Percentiles rank a stretch among this genome's conserved stretches.
Conservation (phyloP, 2,113 vertebrate genomes). For the Pungitius pungitius region DNA sequence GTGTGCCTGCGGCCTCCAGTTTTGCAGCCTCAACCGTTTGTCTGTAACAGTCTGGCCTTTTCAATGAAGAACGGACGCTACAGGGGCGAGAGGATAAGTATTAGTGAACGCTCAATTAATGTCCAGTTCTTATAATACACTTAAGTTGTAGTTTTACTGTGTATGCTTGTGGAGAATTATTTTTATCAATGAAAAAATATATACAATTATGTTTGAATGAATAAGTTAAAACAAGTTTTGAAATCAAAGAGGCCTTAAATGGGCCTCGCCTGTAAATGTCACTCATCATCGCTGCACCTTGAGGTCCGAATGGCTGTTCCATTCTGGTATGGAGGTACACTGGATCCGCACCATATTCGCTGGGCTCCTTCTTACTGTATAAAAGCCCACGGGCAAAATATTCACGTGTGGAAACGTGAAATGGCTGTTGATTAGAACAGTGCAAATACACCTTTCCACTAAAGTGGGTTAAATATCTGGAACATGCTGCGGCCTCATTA, state of each 20-base stretch:
- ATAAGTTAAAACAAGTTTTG: no score
- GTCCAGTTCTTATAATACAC: no score
- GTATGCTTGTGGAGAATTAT: no score
- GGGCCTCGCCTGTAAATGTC: background rate
- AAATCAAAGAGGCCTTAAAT: background rate
- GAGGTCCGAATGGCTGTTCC: background rate
- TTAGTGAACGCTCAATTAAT: no score
- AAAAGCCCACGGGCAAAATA: background rate
- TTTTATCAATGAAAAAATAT: no score
- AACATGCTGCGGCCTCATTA: slow-evolving; percentile 58
- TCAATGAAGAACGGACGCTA: no score
- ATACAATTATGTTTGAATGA: no score
- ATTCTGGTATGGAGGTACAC: background rate
- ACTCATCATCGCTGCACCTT: background rate
- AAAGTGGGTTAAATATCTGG: slow-evolving; percentile 60
- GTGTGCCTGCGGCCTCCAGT: no score
- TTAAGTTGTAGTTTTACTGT: no score
- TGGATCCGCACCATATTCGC: background rate
- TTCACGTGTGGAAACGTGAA: slow-evolving; percentile 4
- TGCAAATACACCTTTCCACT: slow-evolving; percentile 16
- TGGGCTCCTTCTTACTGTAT: background rate
- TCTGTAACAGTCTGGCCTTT: no score
- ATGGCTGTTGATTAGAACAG: slow-evolving; percentile 16
- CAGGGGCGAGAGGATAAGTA: no score
- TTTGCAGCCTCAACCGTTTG: no score